Base-by-base conservation (phyloP, 2,797 vertebrate species). In the Denticeps clupeoides region DNA sequence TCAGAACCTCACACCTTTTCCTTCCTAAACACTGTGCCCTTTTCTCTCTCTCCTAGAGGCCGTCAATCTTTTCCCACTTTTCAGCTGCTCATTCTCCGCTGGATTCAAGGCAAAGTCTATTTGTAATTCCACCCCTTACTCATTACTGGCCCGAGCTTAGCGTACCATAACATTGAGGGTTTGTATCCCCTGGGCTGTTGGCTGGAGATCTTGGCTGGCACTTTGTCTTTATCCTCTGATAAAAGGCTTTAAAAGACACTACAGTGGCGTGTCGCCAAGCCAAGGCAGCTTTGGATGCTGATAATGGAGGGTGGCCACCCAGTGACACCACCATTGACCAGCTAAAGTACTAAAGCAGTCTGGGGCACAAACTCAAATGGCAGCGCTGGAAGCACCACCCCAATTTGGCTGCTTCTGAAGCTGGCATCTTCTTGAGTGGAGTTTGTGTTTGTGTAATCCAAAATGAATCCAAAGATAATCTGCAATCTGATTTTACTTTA, bases 391-490 rank as follows among this genome's bases (percentile, higher is more conserved):
- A 44, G 12, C 32, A 18, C 12, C 5, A 7, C 8, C 10, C 29
- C 22, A 10, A n/a, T 9, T 40, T 50, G 48, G 48, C 48, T 41
- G 25, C 21, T 9, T n/a, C 15, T 8, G 22, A 9, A 26, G 8
- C 18, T 49, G 47, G 47, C 25, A 13, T 21, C 37, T 37, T 37
- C 25, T 41, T 32, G 45, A 40, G n/a, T n/a, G n/a, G n/a, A n/a
- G n/a, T n/a, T n/a, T n/a, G n/a, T n/a, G n/a, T n/a, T n/a, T n/a
- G n/a, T n/a, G n/a, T n/a, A n/a, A n/a, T n/a, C n/a, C n/a, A n/a
- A n/a, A n/a, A n/a, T n/a, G n/a, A n/a, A n/a, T n/a, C n/a, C n/a
- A n/a, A n/a, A n/a, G n/a, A n/a, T n/a, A n/a, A n/a, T n/a, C n/a
- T n/a, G n/a, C n/a, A n/a, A n/a, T n/a, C n/a, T n/a, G n/a, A n/a